These are phyloP conservation scores for Vireo altiloquus DNA, from an alignment of 2,113 vertebrate genomes.

Conservation along the genomic window DNA sequence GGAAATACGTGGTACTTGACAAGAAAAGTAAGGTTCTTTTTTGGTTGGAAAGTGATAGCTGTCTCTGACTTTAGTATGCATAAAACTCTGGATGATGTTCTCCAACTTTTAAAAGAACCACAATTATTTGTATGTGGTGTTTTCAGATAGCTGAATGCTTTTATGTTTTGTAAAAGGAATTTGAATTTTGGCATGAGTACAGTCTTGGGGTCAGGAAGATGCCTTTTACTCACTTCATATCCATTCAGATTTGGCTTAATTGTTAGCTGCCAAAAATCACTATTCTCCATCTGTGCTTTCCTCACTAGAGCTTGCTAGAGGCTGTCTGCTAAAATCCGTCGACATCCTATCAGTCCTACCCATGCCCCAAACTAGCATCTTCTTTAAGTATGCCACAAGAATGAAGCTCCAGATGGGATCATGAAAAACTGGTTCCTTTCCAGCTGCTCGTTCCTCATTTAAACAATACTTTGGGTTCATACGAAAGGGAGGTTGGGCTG, in stretches of 20 bases:
- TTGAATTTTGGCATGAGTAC: neutral
- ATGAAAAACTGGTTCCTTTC: conserved; percentile 29
- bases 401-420: conserved; percentile 54
- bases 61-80: neutral
- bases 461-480: conserved; percentile 23
- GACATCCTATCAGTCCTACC: conserved; percentile 30
- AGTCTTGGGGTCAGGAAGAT: neutral
- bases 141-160: neutral
- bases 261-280: conserved; percentile 23
- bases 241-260: neutral
- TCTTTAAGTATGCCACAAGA: conserved; percentile 11
- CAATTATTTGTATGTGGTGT: neutral
- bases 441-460: conserved; percentile 46
- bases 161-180: neutral
- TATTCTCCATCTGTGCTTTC: conserved; percentile 41
- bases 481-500: neutral
- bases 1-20: neutral
- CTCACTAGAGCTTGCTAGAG: conserved; percentile 15
- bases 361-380: conserved; percentile 12
- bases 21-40: conserved; percentile 8
- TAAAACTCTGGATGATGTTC: neutral
- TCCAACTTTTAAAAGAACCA: neutral
- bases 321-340: conserved; percentile 29
- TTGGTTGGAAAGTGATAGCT: neutral
- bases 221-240: neutral